Evolutionary conservation across 2,797 vertebrate genomes (phyloP).

Genomic region (Pachyuromys duprasi): DNA sequence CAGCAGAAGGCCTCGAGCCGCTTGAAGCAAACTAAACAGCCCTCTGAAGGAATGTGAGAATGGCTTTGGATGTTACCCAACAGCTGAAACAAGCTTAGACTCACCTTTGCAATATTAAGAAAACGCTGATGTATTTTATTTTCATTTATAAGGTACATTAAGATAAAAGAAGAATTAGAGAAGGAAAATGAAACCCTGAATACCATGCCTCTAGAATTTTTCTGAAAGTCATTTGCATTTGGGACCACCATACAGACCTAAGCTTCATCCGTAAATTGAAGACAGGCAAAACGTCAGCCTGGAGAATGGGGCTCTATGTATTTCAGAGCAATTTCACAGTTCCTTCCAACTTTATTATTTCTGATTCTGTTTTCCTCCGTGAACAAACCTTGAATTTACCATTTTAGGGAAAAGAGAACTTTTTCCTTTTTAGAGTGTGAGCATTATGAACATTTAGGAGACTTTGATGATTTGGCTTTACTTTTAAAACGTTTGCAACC

Average conservation of each 20-base stretch:
- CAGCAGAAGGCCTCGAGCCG: background rate
- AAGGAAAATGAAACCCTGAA: conserved; percentile 27
- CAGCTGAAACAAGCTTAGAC: background rate
- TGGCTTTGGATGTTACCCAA: background rate
- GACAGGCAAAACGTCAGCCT: background rate
- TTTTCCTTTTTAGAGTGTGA: conserved; percentile 16
- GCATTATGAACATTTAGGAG: background rate
- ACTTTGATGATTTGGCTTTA: background rate
- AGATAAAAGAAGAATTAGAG: conserved; percentile 19
- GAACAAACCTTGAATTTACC: conserved; percentile 49
- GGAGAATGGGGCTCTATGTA: conserved; percentile 18
- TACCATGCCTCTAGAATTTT: background rate
- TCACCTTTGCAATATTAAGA: background rate
- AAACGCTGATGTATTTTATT: background rate
- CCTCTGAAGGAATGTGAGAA: background rate
- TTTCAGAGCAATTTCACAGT: conserved; percentile 46
- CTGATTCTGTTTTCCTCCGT: background rate
- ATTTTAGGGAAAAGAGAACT: conserved; percentile 34
- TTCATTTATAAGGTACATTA: conserved; percentile 21
- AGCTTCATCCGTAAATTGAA: conserved; percentile 30
- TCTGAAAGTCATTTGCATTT: background rate
- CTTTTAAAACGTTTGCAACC: conserved; percentile 40
- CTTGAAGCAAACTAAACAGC: background rate
- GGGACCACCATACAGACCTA: background rate
- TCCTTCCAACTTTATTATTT: conserved; percentile 68